phyloP scores from a whole-genome alignment of 2,797 vertebrate species.

The Enteromius unitaeniatus region DNA sequence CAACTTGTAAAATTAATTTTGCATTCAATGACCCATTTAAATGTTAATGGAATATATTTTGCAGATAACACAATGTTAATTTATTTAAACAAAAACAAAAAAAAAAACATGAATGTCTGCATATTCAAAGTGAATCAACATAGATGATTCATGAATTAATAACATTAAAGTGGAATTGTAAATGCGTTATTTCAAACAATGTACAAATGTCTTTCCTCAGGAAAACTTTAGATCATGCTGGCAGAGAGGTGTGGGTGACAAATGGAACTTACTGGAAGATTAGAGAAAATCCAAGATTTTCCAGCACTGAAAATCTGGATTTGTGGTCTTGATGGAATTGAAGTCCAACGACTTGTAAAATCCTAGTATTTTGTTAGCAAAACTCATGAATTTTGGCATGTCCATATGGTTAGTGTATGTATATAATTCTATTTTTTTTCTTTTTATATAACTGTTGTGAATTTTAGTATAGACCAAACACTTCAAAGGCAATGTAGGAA shows the following conservation, averaged over 20 bases:
- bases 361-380: background rate
- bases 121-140: background rate
- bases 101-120: background rate
- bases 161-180: background rate
- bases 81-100: too few species aligned
- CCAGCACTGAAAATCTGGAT: conserved; percentile 81
- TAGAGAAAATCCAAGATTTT: conserved; percentile 84
- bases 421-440: conserved; percentile 4
- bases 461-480: conserved; percentile 15
- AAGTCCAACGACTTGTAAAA: background rate
- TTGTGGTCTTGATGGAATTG: conserved; percentile 78
- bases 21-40: too few species aligned
- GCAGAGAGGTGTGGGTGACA: conserved; percentile 86
- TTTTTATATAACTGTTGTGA: conserved; percentile 10
- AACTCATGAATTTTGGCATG: background rate
- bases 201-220: conserved; percentile 66
- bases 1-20: too few species aligned
- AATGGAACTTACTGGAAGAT: conserved; percentile 88
- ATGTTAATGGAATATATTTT: background rate
- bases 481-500: conserved; percentile 7
- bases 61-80: background rate
- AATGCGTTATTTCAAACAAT: background rate
- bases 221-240: conserved; percentile 75
- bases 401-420: background rate
- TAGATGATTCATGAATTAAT: background rate